Conservation (phyloP, 2,888 invertebrate species). For the Pilophorus perplexus region DNA sequence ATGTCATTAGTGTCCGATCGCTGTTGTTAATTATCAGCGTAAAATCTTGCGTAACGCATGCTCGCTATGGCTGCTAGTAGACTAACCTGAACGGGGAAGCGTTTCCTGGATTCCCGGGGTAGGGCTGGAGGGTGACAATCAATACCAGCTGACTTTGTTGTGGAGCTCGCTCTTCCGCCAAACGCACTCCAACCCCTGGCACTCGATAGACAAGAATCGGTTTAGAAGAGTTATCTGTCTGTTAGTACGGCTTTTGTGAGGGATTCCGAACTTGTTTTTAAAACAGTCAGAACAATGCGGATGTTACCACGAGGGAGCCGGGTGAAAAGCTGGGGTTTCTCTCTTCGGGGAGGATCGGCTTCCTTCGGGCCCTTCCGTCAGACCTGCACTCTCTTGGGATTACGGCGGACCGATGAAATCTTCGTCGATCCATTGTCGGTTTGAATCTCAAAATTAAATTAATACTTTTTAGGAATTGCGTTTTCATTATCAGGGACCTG, state of each 20-base stretch:
- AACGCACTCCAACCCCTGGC: neutral
- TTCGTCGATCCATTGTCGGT: neutral
- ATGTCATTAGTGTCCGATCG: too few species aligned
- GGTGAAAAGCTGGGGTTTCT: neutral
- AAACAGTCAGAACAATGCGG: neutral
- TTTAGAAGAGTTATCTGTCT: too few species aligned
- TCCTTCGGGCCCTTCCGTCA: neutral
- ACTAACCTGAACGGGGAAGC: slow-evolving; percentile 13
- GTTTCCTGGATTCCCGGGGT: slow-evolving; percentile 32
- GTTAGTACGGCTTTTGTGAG: too few species aligned
- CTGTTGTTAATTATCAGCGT: too few species aligned
- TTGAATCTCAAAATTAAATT: neutral
- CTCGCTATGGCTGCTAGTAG: too few species aligned
- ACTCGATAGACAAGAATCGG: too few species aligned
- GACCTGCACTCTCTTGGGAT: neutral
- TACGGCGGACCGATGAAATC: neutral
- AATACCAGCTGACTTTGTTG: slow-evolving; percentile 29
- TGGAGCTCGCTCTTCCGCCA: neutral
- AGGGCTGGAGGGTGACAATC: slow-evolving; percentile 22
- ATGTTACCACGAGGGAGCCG: neutral
- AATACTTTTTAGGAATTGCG: neutral
- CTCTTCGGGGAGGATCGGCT: neutral
- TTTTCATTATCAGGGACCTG: too few species aligned
- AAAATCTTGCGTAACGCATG: too few species aligned
- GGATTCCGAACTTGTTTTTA: too few species aligned